Conservation (phyloP, 2,888 invertebrate species). For the Cantharis nigra region DNA sequence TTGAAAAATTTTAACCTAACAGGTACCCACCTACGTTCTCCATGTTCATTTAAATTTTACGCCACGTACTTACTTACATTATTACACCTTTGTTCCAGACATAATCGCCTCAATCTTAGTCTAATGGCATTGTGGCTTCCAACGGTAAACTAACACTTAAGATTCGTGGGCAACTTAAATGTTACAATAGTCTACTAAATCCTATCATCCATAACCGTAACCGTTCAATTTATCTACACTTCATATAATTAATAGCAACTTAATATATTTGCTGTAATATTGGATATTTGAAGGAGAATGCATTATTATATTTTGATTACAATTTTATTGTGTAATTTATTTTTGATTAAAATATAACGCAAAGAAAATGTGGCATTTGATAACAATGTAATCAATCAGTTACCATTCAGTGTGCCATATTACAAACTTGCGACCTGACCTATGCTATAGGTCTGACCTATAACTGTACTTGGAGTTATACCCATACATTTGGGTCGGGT, state of each 20-base stretch:
- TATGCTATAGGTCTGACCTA: too few relatives aligned
- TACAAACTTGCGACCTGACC: too few relatives aligned
- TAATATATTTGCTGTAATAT: neutral
- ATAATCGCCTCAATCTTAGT: slow-evolving; percentile 7
- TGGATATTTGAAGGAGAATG: neutral
- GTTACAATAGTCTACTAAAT: slow-evolving; percentile 2
- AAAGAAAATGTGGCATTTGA: neutral
- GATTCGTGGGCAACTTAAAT: slow-evolving; percentile 4
- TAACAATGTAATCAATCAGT: neutral
- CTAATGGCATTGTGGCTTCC: slow-evolving; percentile 6
- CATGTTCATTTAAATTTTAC: neutral
- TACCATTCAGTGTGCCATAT: neutral
- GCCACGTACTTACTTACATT: neutral
- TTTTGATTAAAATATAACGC: neutral
- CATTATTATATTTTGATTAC: neutral
- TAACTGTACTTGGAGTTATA: too few relatives aligned
- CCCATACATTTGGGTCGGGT: too few relatives aligned
- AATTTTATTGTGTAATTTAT: neutral
- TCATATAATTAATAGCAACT: neutral
- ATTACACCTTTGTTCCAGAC: neutral
- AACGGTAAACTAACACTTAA: slow-evolving; percentile 8
- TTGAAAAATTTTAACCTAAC: neutral
- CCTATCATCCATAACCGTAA: neutral
- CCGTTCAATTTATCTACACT: neutral
- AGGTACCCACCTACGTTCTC: neutral